Evolutionary conservation across 2,888 invertebrate genomes (phyloP), one percentile per base, ranked within the genome.

Genomic region (Pristionchus exspectatus): DNA sequence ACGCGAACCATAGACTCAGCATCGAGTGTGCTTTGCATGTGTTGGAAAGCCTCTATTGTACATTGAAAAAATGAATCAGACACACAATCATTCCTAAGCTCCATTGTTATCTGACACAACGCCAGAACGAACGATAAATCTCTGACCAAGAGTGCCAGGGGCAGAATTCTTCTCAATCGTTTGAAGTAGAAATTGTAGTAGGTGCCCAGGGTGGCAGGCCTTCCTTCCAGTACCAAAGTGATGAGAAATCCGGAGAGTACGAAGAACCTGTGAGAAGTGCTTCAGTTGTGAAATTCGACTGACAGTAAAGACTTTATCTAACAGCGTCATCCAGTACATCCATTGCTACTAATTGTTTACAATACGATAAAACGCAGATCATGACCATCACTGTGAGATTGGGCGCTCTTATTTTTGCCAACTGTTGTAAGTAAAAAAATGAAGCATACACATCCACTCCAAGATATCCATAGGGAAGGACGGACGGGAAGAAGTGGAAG

Each of bases 201-300:
- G 18, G 56, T 83, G n/a, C 14, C 30, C 7, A 27, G 54, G 18
- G 84, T 90, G n/a, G 91, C 90, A 16, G 87, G 88, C 89, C 91
- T 91, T 16, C 91, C 91, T 0, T 91, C 91, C 24, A 92, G 91
- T 56, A 92, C 92, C 90, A 92, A 90, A 66, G 91, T 91, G 90
- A 92, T 92, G 24, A 92, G 88, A 56, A 91, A 92, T 12, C 92
- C 92, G 54, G 92, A 92, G 7, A 92, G 90, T 0, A 92, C 92
- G 84, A 92, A 92, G 84, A 92, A 92, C 85, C 92, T 92, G 89
- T 69, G 14, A 5, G 30, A 44, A 44, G 63, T 90, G n/a, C n/a
- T n/a, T n/a, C n/a, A n/a, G n/a, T n/a, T n/a, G n/a, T n/a, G n/a
- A n/a, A n/a, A n/a, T n/a, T n/a, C n/a, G n/a, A n/a, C n/a, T n/a